Base-by-base conservation (phyloP, 1,140 invertebrate species). In the Monomorium pharaonis region DNA sequence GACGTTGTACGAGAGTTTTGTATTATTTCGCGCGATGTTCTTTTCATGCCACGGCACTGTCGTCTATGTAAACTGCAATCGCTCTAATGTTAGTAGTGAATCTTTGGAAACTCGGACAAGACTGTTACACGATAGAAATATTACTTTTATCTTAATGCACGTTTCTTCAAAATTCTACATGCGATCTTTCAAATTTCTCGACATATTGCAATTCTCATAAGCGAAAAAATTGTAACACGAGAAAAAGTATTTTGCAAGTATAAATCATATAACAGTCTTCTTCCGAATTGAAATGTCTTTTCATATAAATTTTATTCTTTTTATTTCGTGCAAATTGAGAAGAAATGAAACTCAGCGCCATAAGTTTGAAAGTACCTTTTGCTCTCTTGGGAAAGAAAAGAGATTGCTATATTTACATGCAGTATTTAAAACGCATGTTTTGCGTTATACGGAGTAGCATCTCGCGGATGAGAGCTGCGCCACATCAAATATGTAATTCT, bases 21-120 rank as follows among this genome's bases (percentile, higher is more conserved):
- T 75, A 58, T 75, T 58, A 75, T 75, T 75, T 27, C 21, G 30
- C 51, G 33, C 51, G 4, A 58, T 58, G 33, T 75, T 75, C 33
- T 75, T 75, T 75, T 75, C 72, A 18, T 37, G 24, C 2, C 42
- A 49, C 24, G 30, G 30, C 10, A n/a, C 51, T 14, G 18, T 37
- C 33, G 4, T 42, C 51, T 18, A 27, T 21, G 51, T 16, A 24
- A 58, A 58, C 16, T 58, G 16, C 21, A 75, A 16, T 42, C 16
- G 47, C 10, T 69, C 33, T 58, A 42, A 42, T 33, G 4, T 27
- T 75, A 58, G 30, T 18, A 51, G 14, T 54, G n/a, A 27, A 75
- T 58, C n/a, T 2, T n/a, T 42, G 21, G 9, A 58, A 75, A 37
- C n/a, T 37, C 9, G 21, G 21, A 24, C 30, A 37, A 21, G 27